Evolutionary conservation across 2,113 vertebrate species (phyloP), one percentile per base, ranked within the genome.

Genomic region (Muntiacus reevesi): DNA sequence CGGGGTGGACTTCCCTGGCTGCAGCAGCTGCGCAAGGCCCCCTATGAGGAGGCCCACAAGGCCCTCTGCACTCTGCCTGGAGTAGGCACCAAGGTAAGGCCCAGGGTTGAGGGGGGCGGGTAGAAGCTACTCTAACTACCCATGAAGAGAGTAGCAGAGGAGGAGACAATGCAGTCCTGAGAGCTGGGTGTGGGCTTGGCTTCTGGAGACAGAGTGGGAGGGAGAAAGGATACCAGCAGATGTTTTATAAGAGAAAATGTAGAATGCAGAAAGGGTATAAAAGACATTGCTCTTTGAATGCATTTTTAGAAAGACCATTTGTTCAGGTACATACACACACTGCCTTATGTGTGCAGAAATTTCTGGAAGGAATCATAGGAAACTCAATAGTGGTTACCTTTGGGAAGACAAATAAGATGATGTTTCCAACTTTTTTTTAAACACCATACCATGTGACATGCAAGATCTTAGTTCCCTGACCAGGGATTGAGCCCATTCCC

Each of bases 31-130:
- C 99, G 99, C 2, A 54, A 59, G 0, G 95, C 14, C 1, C 97
- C 99, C 17, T 99, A 99, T 0, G 95, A 98, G 0, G 99, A 99
- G 93, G 99, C 99, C 15, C 99, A 98, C 76, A 97, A 98, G 47
- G 99, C 99, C 74, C 99, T 99, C 92, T 99, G 99, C 1, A 76
- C 99, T 55, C 98, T 99, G 57, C 99, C 99, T 0, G 99, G 99
- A 0, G 99, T 99, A 11, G 99, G 99, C 45, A 91, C 98, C 74
- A 99, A 99, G 99, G 99, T 99, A 92, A 95, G 98, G 89, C 30
- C 27, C 57, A 11, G 21, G 5, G 5, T 4, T 30, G 11, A 9
- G 2, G 0, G 19, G 67, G 2, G 2, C 10, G 23, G 8, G 4
- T 15, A n/a, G 79, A 36, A 47, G 15, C 50, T 59, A 13, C 25